Evolutionary conservation across 2,888 invertebrate species (phyloP), one percentile per base, ranked within the genome.

Genomic region (Sesia bembeciformis): DNA sequence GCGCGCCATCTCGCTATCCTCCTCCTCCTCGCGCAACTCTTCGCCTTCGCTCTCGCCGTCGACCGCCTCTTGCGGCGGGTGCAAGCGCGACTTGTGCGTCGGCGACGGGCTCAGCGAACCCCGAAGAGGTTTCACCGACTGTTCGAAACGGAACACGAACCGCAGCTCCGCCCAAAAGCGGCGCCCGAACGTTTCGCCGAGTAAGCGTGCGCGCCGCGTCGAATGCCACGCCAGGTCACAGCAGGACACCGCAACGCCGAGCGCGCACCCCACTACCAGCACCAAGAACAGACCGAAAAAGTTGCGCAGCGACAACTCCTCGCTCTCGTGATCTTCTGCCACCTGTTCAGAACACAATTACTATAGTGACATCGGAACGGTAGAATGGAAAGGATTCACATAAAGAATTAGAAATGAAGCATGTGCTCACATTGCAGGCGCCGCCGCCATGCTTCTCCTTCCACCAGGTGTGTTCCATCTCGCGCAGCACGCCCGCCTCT

Each of bases 391-490:
- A 55, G 6, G n/a, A 51, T 4, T 5, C 8, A 23, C 8, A 46
- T 23, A 40, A 40, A 46, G 23, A 46, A n/a, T 8, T 6, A 6
- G 8, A 46, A 46, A 3, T 4, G 46, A 5, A 7, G 7, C 4
- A 8, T 23, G 46, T 46, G 1, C 46, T 38, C 81, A 93, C 94
- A 79, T 90, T 86, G 75, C 94, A 94, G 49, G 92, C 92, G 55
- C 94, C 94, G 43, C 94, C 94, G 8, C 94, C 95, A 60, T 94
- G 90, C 79, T 93, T 94, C 80, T 96, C 94, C 72, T 94, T 94
- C 97, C 97, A 98, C 97, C 97, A 98, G 72, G 93, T 94, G 56
- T 93, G 92, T 83, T 96, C 96, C 84, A 97, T 90, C 64, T 91
- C 90, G 38, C 93, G 93, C 57, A 98, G 90, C 59, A 91, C 90